These are phyloP conservation scores for Euplexia lucipara DNA, from an alignment of 2,888 invertebrate genomes.

Conservation along the genomic window DNA sequence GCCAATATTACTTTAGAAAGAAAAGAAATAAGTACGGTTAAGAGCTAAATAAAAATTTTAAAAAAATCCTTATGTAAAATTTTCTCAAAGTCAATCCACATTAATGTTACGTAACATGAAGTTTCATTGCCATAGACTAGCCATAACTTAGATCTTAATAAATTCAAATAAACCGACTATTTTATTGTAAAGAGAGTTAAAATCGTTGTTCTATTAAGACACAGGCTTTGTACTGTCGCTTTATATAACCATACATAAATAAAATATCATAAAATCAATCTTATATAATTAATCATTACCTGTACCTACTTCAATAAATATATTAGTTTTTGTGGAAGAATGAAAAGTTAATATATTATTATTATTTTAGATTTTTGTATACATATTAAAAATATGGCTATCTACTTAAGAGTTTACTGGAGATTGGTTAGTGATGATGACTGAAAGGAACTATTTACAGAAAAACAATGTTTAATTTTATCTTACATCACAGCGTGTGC, in stretches of 20 bases:
- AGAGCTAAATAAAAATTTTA: neutral
- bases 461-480: constrained; percentile 69
- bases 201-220: constrained; percentile 78
- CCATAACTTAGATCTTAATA: constrained; percentile 56
- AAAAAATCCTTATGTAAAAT: neutral
- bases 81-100: constrained; percentile 49
- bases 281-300: constrained; percentile 41
- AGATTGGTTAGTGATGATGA: constrained; percentile 49
- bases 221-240: constrained; percentile 78
- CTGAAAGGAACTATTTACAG: constrained; percentile 72
- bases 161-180: constrained; percentile 55
- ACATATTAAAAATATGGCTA: constrained; percentile 52
- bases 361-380: constrained; percentile 41
- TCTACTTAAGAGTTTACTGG: constrained; percentile 30
- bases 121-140: constrained; percentile 58
- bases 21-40: constrained; percentile 18
- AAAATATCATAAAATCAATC: constrained; percentile 51
- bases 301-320: constrained; percentile 61
- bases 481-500: constrained; percentile 90
- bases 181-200: constrained; percentile 52
- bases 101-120: constrained; percentile 33
- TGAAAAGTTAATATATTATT: constrained; percentile 34
- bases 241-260: constrained; percentile 41
- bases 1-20: constrained; percentile 2
- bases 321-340: constrained; percentile 61